Base-by-base conservation (phyloP, 2,888 invertebrate genomes). In the Drosophila robusta region DNA sequence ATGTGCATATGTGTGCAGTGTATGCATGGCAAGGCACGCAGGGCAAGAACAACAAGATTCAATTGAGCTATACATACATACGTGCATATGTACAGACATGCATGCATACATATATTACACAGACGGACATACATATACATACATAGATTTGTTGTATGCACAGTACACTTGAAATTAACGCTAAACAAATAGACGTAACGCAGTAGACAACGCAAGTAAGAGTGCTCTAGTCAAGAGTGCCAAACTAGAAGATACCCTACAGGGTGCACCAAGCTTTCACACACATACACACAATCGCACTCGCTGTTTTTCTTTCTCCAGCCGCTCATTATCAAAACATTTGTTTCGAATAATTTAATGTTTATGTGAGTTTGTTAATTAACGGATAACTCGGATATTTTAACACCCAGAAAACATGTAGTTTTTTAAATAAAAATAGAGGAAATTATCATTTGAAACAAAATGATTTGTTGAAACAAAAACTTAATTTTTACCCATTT, bases 11-110 rank as follows among this genome's bases (percentile, higher is more conserved):
- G 12, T 34, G 34, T 34, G 12, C 34, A 34, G 3, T 32, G 32
- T 6, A 26, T 29, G 8, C n/a, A 45, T 45, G 44, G n/a, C n/a
- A 26, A 8, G 44, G n/a, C 24, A 44, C 11, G 32, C 32, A 32
- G 16, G 18, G 18, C 14, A 9, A 18, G 8, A 41, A 11, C 14
- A 38, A 38, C 38, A 38, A 38, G 16, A 7, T 26, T n/a, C 26
- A 39, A 14, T 16, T 52, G 16, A 34, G 34, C 34, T 18, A 57
- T 49, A 57, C 4, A 14, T 34, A 61, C 32, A 12, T 62, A 12
- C 14, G 47, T 54, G 42, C 14, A 41, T 47, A 70, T 39, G 38
- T 54, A 57, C 44, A 66, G 11, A 41, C 18, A 45, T 36, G 61
- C 16, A 55, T 34, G 29, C 24, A 16, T 9, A 18, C 2, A 8